Evolutionary conservation across 2,888 invertebrate genomes (phyloP).

Genomic region (Ectemnius cavifrons): DNA sequence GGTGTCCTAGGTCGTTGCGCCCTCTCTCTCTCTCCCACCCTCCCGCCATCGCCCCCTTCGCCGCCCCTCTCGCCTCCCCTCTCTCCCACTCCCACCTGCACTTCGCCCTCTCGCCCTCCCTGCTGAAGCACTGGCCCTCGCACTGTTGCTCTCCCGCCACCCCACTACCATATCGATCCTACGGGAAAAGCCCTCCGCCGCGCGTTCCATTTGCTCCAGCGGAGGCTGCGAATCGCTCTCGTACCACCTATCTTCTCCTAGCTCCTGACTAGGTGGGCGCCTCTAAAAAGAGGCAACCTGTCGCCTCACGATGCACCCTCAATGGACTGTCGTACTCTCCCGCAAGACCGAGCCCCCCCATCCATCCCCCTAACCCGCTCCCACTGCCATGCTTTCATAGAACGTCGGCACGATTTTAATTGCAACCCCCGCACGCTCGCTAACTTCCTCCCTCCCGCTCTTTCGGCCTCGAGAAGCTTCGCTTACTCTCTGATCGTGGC

Average conservation of each 20-base stretch:
- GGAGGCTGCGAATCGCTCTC: slow-evolving; percentile 58
- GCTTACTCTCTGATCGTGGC: too few species aligned
- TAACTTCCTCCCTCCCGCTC: slow-evolving; percentile 3
- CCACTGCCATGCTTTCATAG: slow-evolving; percentile 32
- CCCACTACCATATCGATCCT: slow-evolving; percentile 71
- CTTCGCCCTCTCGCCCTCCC: slow-evolving; percentile 16
- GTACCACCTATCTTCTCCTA: slow-evolving; percentile 32
- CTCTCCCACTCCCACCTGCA: slow-evolving; percentile 17
- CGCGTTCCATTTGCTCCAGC: slow-evolving; percentile 61
- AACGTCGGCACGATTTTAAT: too few species aligned
- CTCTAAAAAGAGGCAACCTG: slow-evolving; percentile 43
- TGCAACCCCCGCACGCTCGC: too few species aligned
- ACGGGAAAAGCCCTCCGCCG: slow-evolving; percentile 60
- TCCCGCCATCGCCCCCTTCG: neutral
- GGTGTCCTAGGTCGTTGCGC: neutral
- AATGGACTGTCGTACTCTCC: slow-evolving; percentile 26
- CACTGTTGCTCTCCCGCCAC: slow-evolving; percentile 45
- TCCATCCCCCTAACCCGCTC: too few species aligned
- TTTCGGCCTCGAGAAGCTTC: neutral
- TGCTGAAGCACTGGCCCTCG: slow-evolving; percentile 8
- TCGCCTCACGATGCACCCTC: slow-evolving; percentile 36
- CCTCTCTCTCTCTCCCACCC: neutral
- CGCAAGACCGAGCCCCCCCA: neutral
- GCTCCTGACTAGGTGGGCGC: neutral
- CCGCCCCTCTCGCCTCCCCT: slow-evolving; percentile 26